Evolutionary conservation across 2,888 invertebrate species (phyloP), one percentile per base, ranked within the genome.

Genomic region (Drosophila conformis): DNA sequence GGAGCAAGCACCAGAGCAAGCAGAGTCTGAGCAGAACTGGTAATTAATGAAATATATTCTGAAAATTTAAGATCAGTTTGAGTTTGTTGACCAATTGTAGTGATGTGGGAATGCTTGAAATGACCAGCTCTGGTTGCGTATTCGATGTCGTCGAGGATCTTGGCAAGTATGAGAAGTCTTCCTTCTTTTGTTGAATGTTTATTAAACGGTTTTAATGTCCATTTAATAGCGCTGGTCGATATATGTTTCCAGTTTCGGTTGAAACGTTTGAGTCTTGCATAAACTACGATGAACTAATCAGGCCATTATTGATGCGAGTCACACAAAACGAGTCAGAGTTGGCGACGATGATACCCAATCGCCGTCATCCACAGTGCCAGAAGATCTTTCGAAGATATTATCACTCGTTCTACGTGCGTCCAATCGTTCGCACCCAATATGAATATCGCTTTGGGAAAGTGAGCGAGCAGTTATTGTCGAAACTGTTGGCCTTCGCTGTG

Each of bases 231-330:
- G 15, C n/a, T 29, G 80, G 80, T 0, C 38, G 51, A 0, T 80
- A 56, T n/a, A 21, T 18, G 38, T 80, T 69, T 57, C 80, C 80
- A 2, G 80, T 80, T 8, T 73, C 80, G 1, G 64, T 70, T n/a
- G 36, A 63, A 18, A 64, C 58, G 1, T 80, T 80, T 18, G 53
- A 48, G 11, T 36, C 40, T 8, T 68, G 60, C 46, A 69, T 80
- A 25, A 78, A 80, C 57, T 69, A 72, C 13, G 3, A 38, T 1
- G 69, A 78, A 13, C 42, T 80, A 0, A 52, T 73, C 2, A 56
- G 29, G 8, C 60, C 73, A 6, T 5, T 80, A 11, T 51, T 78
- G 0, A 13, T 10, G 31, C 33, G 49, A 21, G 31, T 46, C 31
- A 42, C 5, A 8, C 3, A 61, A 21, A 51, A 66, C 18, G 49